Conservation (phyloP, 2,797 vertebrate species). For the Neoniphon sammara region DNA sequence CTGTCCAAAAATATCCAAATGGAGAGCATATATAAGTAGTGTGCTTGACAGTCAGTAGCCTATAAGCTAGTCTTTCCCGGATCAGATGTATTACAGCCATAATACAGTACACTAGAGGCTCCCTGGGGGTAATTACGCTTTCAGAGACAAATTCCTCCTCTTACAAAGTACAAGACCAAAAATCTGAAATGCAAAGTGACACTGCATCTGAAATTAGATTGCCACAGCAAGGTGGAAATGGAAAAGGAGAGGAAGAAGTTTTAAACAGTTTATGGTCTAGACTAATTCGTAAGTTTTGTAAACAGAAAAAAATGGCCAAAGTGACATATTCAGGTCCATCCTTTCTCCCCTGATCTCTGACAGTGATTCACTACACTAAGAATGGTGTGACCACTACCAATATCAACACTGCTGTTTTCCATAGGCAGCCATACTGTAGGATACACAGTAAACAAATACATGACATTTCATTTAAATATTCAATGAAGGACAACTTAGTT, state of each 20-base stretch:
- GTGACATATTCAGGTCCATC: not conserved
- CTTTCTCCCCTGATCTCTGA: constrained; percentile 7
- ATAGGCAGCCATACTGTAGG: not conserved
- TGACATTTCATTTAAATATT: not conserved
- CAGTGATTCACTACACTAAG: constrained; percentile 5
- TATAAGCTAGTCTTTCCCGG: constrained; percentile 28
- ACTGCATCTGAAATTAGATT: constrained; percentile 20
- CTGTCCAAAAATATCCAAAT: constrained; percentile 48
- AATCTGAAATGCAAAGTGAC: constrained; percentile 38
- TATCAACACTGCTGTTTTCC: too few relatives aligned
- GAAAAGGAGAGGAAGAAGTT: constrained; percentile 8
- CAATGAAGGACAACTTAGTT: not conserved
- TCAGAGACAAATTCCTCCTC: constrained; percentile 31
- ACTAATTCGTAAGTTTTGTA: constrained; percentile 39
- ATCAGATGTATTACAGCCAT: constrained; percentile 33
- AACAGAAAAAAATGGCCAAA: constrained; percentile 6
- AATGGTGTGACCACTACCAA: too few relatives aligned
- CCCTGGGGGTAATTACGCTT: constrained; percentile 32
- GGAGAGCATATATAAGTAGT: constrained; percentile 31
- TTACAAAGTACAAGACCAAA: constrained; percentile 9
- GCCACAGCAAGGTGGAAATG: not conserved
- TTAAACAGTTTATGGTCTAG: constrained; percentile 33
- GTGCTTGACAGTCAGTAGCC: constrained; percentile 32
- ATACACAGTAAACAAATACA: not conserved
- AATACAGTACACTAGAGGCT: constrained; percentile 8